Evolutionary conservation across 2,797 vertebrate genomes (phyloP), one percentile per base, ranked within the genome.

Genomic region (Anguilla anguilla): DNA sequence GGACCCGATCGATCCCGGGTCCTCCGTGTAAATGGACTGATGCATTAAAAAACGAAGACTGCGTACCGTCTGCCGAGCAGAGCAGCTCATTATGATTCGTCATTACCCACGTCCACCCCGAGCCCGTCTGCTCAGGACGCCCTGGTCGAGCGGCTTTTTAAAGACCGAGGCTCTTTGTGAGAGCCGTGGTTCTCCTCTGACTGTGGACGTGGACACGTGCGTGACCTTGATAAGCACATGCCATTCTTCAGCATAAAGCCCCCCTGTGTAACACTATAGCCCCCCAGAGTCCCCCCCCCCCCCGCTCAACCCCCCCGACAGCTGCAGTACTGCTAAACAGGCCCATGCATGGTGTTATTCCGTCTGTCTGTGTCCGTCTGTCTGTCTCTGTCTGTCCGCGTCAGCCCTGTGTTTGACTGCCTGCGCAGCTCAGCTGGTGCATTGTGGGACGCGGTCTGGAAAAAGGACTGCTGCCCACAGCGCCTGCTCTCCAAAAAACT

Each of bases 201-300:
- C 67, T 28, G 67, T 2, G 67, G 10, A 72, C 2, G 28, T 0
- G 28, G 2, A 72, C 1, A 31, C 11, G 67, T 13, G 28, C n/a
- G 11, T 10, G 67, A 72, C 28, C 67, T 72, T 28, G n/a, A 28
- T 72, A 72, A 72, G 6, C n/a, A 11, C 5, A 43, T 43, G 31
- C 31, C 43, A 77, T 77, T 77, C 72, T 39, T 39, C 13, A 77
- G 35, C 72, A 77, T 31, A 39, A 39, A 77, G 5, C 28, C 67
- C 67, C 67, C 43, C 11, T 77, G 72, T 77, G 72, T 77, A 77
- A 77, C 72, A 39, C 31, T 77, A 77, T 77, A 77, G 31, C 35
- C 13, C 72, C 31, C 1, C 13, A 0, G 72, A 43, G 31, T 2
- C 22, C 61, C 31, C 72, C 72, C 72, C 19, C 11, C 0, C 22